Conservation (phyloP, 30 jellyfish, hydroid and myxozoan species). For the Turritopsis rubra region DNA sequence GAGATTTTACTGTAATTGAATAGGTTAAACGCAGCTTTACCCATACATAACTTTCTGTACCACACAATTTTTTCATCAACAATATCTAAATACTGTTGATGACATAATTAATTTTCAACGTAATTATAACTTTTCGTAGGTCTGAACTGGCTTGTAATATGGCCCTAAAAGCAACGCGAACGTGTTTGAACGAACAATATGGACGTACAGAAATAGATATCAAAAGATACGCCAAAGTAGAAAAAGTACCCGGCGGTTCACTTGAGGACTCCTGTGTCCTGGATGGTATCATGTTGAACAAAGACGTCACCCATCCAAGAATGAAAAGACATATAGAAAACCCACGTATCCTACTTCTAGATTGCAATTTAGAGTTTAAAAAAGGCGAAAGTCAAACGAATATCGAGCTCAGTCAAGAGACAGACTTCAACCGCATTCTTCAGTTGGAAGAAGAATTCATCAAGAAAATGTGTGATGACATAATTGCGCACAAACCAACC, state of each 20-base stretch:
- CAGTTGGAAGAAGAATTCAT: constrained; percentile 90
- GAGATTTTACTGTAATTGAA: too few species aligned
- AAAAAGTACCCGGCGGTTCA: constrained; percentile 94
- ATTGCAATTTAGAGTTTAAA: constrained; percentile 80
- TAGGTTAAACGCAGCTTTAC: too few species aligned
- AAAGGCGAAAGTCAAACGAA: constrained; percentile 91
- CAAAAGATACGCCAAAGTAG: constrained; percentile 89
- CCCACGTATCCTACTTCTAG: constrained; percentile 81
- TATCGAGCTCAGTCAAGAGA: constrained; percentile 66
- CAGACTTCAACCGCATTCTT: constrained; percentile 71
- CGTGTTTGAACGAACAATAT: constrained; percentile 56
- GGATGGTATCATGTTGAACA: constrained; percentile 85
- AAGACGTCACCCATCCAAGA: constrained; percentile 93
- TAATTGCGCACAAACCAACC: constrained; percentile 78
- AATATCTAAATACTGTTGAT: too few species aligned
- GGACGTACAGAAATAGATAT: constrained; percentile 86
- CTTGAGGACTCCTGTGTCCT: constrained; percentile 87
- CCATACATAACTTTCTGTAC: too few species aligned
- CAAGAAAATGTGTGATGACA: constrained; percentile 70
- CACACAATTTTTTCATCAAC: too few species aligned
- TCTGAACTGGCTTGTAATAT: constrained; percentile 79
- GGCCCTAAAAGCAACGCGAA: constrained; percentile 78
- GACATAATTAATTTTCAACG: too few species aligned
- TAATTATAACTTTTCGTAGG: constrained; percentile 37
- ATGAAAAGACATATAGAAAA: constrained; percentile 85